These are phyloP conservation scores for Champsocephalus gunnari DNA, from an alignment of 2,797 vertebrate genomes.

Conservation along the genomic window DNA sequence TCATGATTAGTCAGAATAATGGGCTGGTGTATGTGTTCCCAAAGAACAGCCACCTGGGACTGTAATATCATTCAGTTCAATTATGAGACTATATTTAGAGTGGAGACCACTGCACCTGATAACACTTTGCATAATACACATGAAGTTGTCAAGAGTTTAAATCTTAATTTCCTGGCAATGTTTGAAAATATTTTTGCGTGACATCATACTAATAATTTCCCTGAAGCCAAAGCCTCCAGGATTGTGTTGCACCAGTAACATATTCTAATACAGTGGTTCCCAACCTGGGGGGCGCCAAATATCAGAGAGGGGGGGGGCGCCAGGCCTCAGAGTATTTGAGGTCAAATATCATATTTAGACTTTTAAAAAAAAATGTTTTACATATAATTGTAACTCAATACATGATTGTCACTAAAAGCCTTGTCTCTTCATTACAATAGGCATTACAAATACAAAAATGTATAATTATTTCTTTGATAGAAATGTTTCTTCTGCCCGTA, in stretches of 20 bases:
- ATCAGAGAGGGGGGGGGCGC: no score
- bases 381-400: no score
- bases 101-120: conserved; percentile 22
- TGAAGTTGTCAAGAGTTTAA: not conserved
- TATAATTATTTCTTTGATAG: no score
- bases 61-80: conserved; percentile 42
- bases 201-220: not conserved
- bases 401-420: no score
- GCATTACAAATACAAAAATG: no score
- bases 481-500: no score
- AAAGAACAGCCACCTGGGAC: conserved; percentile 55
- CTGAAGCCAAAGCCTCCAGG: not conserved
- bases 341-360: no score
- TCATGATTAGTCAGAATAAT: conserved; percentile 62
- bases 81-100: conserved; percentile 41
- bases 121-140: not conserved
- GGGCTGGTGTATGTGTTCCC: conserved; percentile 48
- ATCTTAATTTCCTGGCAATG: not conserved
- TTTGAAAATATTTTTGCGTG: conserved; percentile 4
- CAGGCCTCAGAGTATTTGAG: no score
- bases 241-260: not conserved
- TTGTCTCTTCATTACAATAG: no score
- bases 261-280: no score
- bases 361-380: no score
- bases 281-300: no score